Base-by-base conservation (phyloP, 2,113 vertebrate species). In the Hemibagrus wyckioides region DNA sequence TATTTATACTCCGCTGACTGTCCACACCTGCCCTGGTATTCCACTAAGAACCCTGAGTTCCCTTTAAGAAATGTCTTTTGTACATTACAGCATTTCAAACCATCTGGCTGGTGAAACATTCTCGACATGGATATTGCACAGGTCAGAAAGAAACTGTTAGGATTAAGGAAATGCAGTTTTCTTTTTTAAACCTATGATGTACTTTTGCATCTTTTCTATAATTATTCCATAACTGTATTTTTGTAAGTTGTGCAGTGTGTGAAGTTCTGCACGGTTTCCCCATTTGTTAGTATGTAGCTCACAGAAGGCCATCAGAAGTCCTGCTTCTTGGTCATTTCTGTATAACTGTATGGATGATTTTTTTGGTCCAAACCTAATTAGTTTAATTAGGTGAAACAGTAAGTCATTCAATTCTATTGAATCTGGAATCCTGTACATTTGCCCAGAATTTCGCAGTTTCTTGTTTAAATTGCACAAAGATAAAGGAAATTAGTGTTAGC, bases 1-100 rank as follows among this genome's bases (percentile, higher is more conserved):
- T 88, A 83, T 86, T 89, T 85, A 85, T 80, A 36, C 83, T 71
- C 82, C 8, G 19, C 28, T 48, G 63, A 71, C 39, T 83, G 75
- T n/a, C 36, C 65, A 50, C 30, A 23, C n/a, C 50, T 56, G 7
- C 28, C 17, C 48, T 54, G 50, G 50, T 54, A 19, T 80, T 80
- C 76, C 76, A 87, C 14, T 83, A 76, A 1, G 11, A 69, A 28
- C 61, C 36, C 9, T 25, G 9, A 57, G 21, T 79, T 69, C 21
- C 61, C 82, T 85, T 85, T 85, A 39, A 54, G 25, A 82, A 41
- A 36, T 9, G 65, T 30, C 36, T 80, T 57, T 44, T 76, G n/a
- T 50, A 30, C 71, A 85, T 61, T 76, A 77, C 4, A 2, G 2
- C 15, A 19, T 52, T n/a, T 30, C 15, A 52, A 79, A n/a, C 48